These are phyloP conservation scores for Epinotia brunnichana DNA, from an alignment of 2,888 invertebrate genomes.

Conservation along the genomic window DNA sequence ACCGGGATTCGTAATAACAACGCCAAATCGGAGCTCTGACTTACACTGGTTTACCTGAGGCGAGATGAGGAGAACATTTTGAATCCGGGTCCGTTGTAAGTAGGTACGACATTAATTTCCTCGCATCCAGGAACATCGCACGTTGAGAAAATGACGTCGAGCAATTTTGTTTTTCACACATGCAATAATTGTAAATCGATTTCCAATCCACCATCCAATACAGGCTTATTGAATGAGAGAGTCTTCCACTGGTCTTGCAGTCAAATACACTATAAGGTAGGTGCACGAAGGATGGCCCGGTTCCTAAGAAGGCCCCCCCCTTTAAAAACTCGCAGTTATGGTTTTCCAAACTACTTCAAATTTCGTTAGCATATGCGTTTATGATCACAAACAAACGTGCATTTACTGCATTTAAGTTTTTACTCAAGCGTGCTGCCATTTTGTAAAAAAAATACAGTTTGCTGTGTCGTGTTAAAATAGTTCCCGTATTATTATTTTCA, in stretches of 20 bases:
- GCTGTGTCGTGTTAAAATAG: too few relatives aligned
- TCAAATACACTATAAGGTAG: too few relatives aligned
- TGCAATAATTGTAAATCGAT: constrained; percentile 1
- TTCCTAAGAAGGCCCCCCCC: too few relatives aligned
- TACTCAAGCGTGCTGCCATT: too few relatives aligned
- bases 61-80: background rate
- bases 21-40: background rate
- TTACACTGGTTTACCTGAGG: background rate
- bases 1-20: background rate
- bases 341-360: too few relatives aligned
- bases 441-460: too few relatives aligned
- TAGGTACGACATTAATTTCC: background rate
- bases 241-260: background rate
- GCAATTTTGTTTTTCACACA: background rate
- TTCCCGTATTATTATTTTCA: too few relatives aligned
- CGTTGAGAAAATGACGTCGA: background rate
- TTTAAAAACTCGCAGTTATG: too few relatives aligned
- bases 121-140: background rate
- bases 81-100: constrained; percentile 14
- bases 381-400: too few relatives aligned
- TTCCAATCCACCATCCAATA: background rate
- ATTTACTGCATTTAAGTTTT: too few relatives aligned
- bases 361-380: too few relatives aligned
- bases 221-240: background rate
- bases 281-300: too few relatives aligned